Evolutionary conservation across 1,140 invertebrate genomes (phyloP), one percentile per base, ranked within the genome.

Genomic region (Bradysia coprophila): DNA sequence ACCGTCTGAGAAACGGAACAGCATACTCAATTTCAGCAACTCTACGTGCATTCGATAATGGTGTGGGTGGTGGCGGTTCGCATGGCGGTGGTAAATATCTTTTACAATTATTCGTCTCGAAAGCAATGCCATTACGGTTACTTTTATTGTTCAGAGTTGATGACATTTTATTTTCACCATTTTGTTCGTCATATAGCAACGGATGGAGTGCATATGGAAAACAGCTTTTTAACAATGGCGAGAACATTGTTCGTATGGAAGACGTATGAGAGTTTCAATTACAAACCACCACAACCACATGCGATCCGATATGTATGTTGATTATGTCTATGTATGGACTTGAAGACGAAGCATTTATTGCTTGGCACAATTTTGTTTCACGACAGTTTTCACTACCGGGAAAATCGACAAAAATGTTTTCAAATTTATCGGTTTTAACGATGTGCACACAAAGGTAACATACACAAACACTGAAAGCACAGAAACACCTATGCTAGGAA

Each of bases 221-320:
- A 15, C 34, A 37, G 15, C 34, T 37, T 19, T 37, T 19, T 16
- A 37, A 37, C 18, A 37, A 37, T 15, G 16, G 16, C 18, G 34
- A 37, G 15, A 37, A 37, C 34, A 37, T 37, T 37, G 16, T 37
- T 37, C n/a, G n/a, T n/a, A n/a, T n/a, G n/a, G n/a, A n/a, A n/a
- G n/a, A n/a, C n/a, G n/a, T n/a, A n/a, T n/a, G n/a, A n/a, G n/a
- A n/a, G n/a, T n/a, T n/a, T n/a, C n/a, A n/a, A n/a, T n/a, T n/a
- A n/a, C n/a, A n/a, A n/a, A n/a, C n/a, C n/a, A n/a, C n/a, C n/a
- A n/a, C n/a, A n/a, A n/a, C n/a, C n/a, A n/a, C n/a, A n/a, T n/a
- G n/a, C n/a, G n/a, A n/a, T n/a, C n/a, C n/a, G n/a, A n/a, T n/a
- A n/a, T n/a, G n/a, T n/a, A n/a, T n/a, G n/a, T n/a, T n/a, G n/a